Evolutionary conservation across 1,140 invertebrate genomes (phyloP).

Genomic region (Leptinotarsa lineolata): DNA sequence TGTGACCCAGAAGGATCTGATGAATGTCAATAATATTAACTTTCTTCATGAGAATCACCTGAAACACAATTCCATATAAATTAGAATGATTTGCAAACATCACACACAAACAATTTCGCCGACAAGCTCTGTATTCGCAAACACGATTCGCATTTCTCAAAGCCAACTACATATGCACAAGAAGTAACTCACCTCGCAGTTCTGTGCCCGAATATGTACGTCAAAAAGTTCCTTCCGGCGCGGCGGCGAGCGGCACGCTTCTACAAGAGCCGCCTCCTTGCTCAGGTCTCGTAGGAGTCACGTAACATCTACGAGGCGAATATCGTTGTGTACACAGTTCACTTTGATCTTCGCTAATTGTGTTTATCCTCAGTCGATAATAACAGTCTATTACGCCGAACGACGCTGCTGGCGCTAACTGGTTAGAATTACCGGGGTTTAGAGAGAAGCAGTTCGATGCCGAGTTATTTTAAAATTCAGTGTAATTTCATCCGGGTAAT

Average conservation of each 20-base stretch:
- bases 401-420: not conserved
- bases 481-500: too few species aligned
- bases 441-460: too few species aligned
- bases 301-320: constrained; percentile 25
- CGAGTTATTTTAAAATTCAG: too few species aligned
- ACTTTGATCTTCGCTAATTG: constrained; percentile 29
- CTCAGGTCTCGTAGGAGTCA: constrained; percentile 9
- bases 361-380: constrained; percentile 27
- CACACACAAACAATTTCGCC: constrained; percentile 21
- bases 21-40: too few species aligned
- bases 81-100: constrained; percentile 23
- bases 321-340: constrained; percentile 13
- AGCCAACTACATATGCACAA: constrained; percentile 16
- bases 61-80: constrained; percentile 15
- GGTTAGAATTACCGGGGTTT: not conserved
- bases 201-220: constrained; percentile 8
- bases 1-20: too few species aligned
- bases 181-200: not conserved
- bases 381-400: constrained; percentile 22
- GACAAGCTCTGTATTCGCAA: constrained; percentile 15
- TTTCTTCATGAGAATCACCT: not conserved
- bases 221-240: constrained; percentile 21
- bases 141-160: constrained; percentile 10
- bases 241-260: not conserved
- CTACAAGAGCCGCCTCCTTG: not conserved